Percentiles rank a stretch among this genome's conserved stretches.
phyloP scores from a whole-genome alignment of 2,888 invertebrate species.

The Tenodera sinensis region DNA sequence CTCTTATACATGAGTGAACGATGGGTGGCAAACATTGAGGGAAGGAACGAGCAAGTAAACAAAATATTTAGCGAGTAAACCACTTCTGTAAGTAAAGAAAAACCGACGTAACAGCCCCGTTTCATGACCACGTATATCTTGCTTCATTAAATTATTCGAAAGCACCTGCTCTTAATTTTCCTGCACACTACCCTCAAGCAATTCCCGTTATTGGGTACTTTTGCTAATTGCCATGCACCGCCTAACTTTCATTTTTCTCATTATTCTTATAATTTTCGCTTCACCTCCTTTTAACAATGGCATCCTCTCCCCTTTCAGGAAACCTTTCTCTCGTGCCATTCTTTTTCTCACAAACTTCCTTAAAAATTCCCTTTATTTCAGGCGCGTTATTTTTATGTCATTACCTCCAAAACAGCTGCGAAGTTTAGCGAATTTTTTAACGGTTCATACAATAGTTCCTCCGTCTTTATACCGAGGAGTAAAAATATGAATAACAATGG shows the following conservation, averaged over 20 bases:
- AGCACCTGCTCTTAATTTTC: not conserved
- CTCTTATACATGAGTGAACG: no score
- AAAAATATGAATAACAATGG: no score
- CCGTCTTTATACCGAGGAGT: no score
- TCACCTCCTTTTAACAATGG: not conserved
- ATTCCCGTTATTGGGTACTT: not conserved
- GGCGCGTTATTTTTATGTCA: not conserved
- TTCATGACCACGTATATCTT: not conserved
- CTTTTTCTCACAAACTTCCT: not conserved
- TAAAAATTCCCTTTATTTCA: not conserved
- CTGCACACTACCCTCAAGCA: not conserved
- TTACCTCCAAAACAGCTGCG: not conserved
- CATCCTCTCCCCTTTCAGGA: not conserved
- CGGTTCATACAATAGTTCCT: no score
- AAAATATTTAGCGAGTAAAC: not conserved
- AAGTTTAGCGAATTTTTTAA: no score
- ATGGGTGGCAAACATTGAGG: no score
- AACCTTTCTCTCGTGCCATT: not conserved
- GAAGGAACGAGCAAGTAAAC: not conserved
- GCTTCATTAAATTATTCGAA: not conserved
- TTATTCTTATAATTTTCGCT: not conserved
- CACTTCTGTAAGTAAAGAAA: not conserved
- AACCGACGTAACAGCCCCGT: not conserved
- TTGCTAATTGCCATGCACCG: not conserved
- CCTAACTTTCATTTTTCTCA: not conserved